These are phyloP conservation scores for Girardia tigrina DNA, from an alignment of 2,888 invertebrate genomes.

Conservation along the genomic window DNA sequence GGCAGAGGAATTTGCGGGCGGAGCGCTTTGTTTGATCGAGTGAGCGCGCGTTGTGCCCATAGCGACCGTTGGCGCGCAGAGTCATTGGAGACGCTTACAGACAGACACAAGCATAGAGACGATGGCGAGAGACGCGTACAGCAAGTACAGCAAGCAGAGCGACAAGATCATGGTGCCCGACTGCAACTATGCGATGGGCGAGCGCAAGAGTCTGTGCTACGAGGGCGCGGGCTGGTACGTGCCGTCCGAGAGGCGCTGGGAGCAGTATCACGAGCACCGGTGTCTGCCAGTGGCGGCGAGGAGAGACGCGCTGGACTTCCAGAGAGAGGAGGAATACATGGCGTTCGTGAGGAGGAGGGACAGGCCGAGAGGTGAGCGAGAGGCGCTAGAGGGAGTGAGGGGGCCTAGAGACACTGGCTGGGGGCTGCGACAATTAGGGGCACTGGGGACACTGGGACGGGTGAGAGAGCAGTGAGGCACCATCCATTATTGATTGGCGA, in stretches of 20 bases:
- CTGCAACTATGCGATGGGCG: constrained; percentile 42
- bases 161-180: constrained; percentile 41
- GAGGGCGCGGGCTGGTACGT: constrained; percentile 42
- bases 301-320: constrained; percentile 43
- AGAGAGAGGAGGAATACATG: constrained; percentile 43
- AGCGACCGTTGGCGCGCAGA: too few species aligned
- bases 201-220: constrained; percentile 42
- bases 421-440: too few species aligned
- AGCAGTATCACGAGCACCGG: constrained; percentile 41
- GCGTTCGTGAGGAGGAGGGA: constrained; percentile 42
- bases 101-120: too few species aligned
- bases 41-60: too few species aligned
- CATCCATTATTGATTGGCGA: too few species aligned
- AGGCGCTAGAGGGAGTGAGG: too few species aligned
- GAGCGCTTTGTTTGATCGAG: too few species aligned
- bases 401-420: too few species aligned
- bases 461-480: too few species aligned
- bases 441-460: too few species aligned
- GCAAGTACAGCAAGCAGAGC: constrained; percentile 36
- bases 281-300: constrained; percentile 41
- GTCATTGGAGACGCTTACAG: too few species aligned
- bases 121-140: constrained; percentile 36
- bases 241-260: constrained; percentile 43
- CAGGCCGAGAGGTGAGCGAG: constrained; percentile 42
- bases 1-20: too few species aligned